Base-by-base conservation (phyloP, 2,888 invertebrate species). In the Spatulosminthurus flaviceps region DNA sequence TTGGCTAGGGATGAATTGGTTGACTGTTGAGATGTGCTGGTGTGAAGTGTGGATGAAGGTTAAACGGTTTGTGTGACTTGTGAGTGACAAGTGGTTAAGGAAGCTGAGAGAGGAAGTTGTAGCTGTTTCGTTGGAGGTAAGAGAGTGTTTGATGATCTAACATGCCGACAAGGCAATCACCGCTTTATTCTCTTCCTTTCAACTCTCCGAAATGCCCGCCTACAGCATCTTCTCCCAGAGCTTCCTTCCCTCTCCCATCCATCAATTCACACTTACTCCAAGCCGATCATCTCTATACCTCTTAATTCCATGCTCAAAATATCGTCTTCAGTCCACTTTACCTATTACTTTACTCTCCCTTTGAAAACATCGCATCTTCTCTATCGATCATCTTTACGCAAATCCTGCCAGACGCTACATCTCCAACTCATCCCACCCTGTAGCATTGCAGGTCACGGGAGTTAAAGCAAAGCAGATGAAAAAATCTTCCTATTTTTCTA, bases 21-120 rank as follows among this genome's bases (percentile, higher is more conserved):
- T 43, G 51, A 43, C 43, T 72, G 72, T 51, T 70, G 70, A 26
- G n/a, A 51, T 42, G 51, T 72, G 28, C 19, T 24, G 70, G 77
- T 77, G 70, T 77, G 77, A 77, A 77, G 70, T 70, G 70, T 70
- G 70, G 72, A 41, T 67, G 76, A 66, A 77, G 77, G 77, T 77
- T 77, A 77, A 77, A 77, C 77, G 70, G 77, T 42, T 76, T 24
- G 67, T 66, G 42, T 76, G 76, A 76, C 69, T 42, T 77, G 26
- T 70, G 70, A 70, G 77, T 77, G 77, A 77, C 77, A 77, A 77
- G 77, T 69, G 70, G 70, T 69, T 66, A 28, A n/a, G 67, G 34
- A 70, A 41, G 41, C 34, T 42, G 70, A 70, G 4, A 21, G 70
- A 70, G 41, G 34, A 41, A 70, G 70, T 70, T 61, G 24, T 24